Conservation (phyloP, 2,797 vertebrate species). For the Nannoperca obscura region DNA sequence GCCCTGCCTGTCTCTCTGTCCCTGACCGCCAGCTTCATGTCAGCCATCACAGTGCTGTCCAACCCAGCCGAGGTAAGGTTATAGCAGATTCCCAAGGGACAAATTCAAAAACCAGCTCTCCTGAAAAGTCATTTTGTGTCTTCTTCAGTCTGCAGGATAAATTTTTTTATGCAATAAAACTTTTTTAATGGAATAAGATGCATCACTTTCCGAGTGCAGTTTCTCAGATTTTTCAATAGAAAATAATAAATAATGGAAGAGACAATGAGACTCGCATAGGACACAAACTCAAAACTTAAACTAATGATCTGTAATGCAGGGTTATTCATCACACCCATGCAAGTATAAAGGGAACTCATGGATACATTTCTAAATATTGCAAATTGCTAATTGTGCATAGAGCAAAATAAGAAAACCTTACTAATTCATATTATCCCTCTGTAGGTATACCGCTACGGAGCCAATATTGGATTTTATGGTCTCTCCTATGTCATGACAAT, state of each 20-base stretch:
- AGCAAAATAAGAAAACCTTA: neutral
- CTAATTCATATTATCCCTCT: neutral
- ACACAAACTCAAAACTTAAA: neutral
- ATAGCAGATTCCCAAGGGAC: neutral
- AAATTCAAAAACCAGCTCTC: neutral
- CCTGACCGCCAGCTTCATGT: constrained; percentile 96
- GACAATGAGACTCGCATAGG: neutral
- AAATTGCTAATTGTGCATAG: neutral
- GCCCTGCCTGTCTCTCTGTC: constrained; percentile 93
- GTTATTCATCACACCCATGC: neutral
- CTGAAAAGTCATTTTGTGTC: neutral
- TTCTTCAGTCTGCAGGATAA: neutral
- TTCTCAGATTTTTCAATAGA: neutral
- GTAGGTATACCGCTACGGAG: constrained; percentile 90
- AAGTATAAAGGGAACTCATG: neutral
- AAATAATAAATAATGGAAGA: neutral
- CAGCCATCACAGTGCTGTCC: constrained; percentile 93
- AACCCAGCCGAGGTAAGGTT: constrained; percentile 88
- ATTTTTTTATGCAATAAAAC: neutral
- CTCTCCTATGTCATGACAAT: constrained; percentile 87
- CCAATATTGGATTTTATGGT: constrained; percentile 83
- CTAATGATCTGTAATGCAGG: neutral
- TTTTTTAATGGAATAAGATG: neutral
- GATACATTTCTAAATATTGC: neutral
- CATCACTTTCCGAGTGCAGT: neutral